Evolutionary conservation across 2,113 vertebrate genomes (phyloP).

Genomic region (Athene noctua): DNA sequence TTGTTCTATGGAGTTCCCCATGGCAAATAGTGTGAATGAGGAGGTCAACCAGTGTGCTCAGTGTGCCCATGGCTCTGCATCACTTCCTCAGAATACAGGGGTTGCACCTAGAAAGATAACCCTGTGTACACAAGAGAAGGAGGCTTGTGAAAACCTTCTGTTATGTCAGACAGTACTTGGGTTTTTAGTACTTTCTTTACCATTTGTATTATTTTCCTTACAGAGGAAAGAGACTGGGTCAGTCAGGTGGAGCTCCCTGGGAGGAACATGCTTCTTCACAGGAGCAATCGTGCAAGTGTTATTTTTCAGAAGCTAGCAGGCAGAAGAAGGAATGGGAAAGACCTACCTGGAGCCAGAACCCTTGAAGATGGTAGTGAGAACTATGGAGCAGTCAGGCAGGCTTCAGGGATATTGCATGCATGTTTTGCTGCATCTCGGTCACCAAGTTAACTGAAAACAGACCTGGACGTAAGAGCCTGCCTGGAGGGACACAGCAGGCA

Average conservation of each 20-base stretch:
- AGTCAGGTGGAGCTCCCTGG: neutral
- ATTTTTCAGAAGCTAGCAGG: neutral
- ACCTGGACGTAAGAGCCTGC: neutral
- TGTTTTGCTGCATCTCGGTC: neutral
- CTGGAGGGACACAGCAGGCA: neutral
- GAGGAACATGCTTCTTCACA: neutral
- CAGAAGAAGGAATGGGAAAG: neutral
- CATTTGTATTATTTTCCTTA: neutral
- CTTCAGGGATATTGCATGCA: neutral
- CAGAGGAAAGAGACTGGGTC: fast-evolving
- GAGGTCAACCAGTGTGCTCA: neutral
- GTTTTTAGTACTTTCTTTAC: neutral
- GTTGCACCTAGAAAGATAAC: neutral
- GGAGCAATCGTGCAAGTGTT: neutral
- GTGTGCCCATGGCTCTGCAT: neutral
- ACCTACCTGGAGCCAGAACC: neutral
- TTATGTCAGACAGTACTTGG: neutral
- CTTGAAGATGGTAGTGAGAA: neutral
- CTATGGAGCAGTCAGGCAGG: neutral
- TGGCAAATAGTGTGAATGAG: neutral
- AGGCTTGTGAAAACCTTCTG: neutral
- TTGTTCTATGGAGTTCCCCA: fast-evolving
- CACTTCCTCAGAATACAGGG: neutral
- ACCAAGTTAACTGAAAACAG: neutral
- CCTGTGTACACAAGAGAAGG: neutral